Percentiles rank a stretch among this genome's conserved stretches.
Conservation (phyloP, 2,113 vertebrate genomes). For the Murina feae region DNA sequence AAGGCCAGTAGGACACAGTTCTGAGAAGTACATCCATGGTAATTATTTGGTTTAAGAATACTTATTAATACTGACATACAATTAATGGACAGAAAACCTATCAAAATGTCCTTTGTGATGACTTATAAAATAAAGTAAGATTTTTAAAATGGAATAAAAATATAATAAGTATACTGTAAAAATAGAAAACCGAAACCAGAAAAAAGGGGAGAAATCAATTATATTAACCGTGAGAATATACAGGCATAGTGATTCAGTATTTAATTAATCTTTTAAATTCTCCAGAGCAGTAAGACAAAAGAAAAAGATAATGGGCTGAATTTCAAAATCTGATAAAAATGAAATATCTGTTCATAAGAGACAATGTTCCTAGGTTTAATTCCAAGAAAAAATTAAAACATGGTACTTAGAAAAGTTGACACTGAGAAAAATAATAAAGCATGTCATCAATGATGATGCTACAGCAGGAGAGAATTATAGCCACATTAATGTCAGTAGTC, state of each 20-base stretch:
- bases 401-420: not conserved
- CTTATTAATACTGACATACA: not conserved
- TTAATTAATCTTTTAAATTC: slow-evolving; percentile 1
- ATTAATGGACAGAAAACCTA: not conserved
- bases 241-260: not conserved
- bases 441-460: not conserved
- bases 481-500: not conserved
- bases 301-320: not conserved
- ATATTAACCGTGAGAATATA: not conserved
- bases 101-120: not conserved
- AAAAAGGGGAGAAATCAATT: not conserved
- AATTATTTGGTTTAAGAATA: not conserved
- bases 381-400: slow-evolving; percentile 2
- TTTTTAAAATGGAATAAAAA: not conserved
- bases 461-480: not conserved
- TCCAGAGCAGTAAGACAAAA: not conserved
- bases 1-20: not conserved
- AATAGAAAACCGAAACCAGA: not conserved
- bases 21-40: not conserved
- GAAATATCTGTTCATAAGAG: not conserved
- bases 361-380: not conserved
- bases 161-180: not conserved
- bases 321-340: slow-evolving; percentile 29
- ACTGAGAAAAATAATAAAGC: not conserved
- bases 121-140: slow-evolving; percentile 29